phyloP scores from a whole-genome alignment of 92 coral and sea anemone species.

The Parazoanthus atlanticus region DNA sequence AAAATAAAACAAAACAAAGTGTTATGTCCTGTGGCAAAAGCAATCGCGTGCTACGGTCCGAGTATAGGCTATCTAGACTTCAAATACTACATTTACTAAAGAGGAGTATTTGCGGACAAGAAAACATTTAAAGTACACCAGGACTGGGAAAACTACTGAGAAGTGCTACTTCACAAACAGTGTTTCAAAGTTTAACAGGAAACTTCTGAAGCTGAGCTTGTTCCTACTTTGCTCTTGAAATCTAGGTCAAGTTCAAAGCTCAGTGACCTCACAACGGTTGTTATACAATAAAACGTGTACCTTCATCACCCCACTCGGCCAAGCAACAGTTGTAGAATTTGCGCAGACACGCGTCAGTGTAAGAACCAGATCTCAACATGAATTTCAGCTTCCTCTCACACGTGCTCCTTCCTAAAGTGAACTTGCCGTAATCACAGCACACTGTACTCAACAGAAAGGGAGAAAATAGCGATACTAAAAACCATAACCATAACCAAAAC shows the following conservation, averaged over 20 bases:
- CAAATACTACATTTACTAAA: too few species aligned
- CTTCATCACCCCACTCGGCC: not conserved
- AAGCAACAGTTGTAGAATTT: constrained; percentile 9
- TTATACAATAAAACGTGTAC: not conserved
- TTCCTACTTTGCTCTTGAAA: too few species aligned
- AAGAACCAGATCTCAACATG: not conserved
- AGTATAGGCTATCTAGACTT: too few species aligned
- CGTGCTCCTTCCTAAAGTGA: not conserved
- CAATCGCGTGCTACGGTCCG: too few species aligned
- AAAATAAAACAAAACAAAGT: too few species aligned
- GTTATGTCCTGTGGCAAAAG: too few species aligned
- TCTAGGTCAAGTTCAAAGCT: not conserved
- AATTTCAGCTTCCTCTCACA: not conserved
- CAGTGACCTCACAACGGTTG: not conserved
- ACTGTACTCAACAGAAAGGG: not conserved
- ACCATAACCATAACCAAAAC: not conserved
- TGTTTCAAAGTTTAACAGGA: not conserved
- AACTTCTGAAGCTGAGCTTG: not conserved
- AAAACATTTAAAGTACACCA: too few species aligned
- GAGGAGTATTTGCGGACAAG: too few species aligned
- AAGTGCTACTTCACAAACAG: too few species aligned
- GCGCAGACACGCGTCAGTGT: constrained; percentile 4
- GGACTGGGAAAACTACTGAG: too few species aligned
- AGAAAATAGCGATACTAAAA: too few species aligned
- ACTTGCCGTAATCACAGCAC: not conserved